Evolutionary conservation across 2,888 invertebrate species (phyloP), one percentile per base, ranked within the genome.

Genomic region (Subacronicta megacephala): DNA sequence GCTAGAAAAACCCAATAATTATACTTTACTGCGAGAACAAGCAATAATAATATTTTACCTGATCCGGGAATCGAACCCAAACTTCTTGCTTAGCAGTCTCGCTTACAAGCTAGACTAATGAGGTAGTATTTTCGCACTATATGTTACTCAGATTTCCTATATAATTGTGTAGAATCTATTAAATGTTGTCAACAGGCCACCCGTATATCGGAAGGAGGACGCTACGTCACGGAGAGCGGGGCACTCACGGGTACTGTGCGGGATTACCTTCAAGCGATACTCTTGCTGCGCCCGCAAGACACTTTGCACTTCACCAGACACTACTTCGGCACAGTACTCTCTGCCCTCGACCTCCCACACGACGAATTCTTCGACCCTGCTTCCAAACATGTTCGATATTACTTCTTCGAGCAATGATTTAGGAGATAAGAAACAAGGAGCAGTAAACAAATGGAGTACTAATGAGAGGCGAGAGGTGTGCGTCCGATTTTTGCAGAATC

Each of bases 181-280:
- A 31, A 40, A 38, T 33, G 18, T 12, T 54, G 33, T 68, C 42
- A 56, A 38, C 81, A 95, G 95, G 89, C 90, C 37, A 80, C 84
- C 18, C 87, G 92, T 23, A 83, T 93, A 15, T 89, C 93, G 20
- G 93, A 95, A 78, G 94, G 95, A 50, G 94, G 90, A 43, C 92
- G 95, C n/a, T 96, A 96, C 82, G 80, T 95, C 47, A 83, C 87
- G 1, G 95, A 95, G 71, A 95, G 95, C 67, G 95, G 95, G 0
- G 95, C 95, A 62, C 84, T 96, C 31, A 93, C 95, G 20, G 88
- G 92, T 26, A 84, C 95, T 13, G 88, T 96, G 10, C 90, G 94
- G 0, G 96, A 96, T 81, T 96, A 96, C 70, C 89, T 95, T 12
- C 95, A 95, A 76, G 90, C 95, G 0, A 85, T 96, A 50, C 86